Conservation (phyloP, 2,888 invertebrate species). For the Cataglyphis albicans region DNA sequence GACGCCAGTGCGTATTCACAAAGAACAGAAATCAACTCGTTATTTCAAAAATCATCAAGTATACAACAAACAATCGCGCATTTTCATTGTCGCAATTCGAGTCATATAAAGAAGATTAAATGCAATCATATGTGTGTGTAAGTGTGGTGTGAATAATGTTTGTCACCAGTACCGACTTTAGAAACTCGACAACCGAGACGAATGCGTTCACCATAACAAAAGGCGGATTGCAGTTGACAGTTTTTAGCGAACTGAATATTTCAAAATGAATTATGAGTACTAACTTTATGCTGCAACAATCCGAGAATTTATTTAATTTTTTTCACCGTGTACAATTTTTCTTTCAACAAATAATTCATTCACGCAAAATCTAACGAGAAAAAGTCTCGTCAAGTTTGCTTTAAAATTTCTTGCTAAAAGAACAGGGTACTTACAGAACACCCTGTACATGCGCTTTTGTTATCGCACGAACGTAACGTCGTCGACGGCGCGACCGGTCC, state of each 20-base stretch:
- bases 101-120: slow-evolving; percentile 32
- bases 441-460: background rate
- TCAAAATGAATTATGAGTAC: background rate
- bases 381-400: background rate
- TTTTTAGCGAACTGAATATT: background rate
- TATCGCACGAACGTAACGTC: background rate
- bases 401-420: background rate
- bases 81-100: slow-evolving; percentile 12
- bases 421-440: background rate
- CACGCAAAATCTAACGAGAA: background rate
- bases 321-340: background rate
- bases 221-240: background rate
- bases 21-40: background rate
- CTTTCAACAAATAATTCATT: background rate
- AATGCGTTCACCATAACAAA: background rate
- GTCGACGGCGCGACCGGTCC: background rate
- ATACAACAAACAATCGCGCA: slow-evolving; percentile 7
- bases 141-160: background rate
- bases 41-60: slow-evolving; percentile 21
- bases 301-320: background rate
- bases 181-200: background rate
- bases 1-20: background rate
- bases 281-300: background rate
- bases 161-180: background rate
- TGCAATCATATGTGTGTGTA: background rate